Percentiles rank a stretch among this genome's conserved stretches.
These are phyloP conservation scores for Opisthograptis luteolata DNA, from an alignment of 2,888 invertebrate genomes.

Conservation along the genomic window DNA sequence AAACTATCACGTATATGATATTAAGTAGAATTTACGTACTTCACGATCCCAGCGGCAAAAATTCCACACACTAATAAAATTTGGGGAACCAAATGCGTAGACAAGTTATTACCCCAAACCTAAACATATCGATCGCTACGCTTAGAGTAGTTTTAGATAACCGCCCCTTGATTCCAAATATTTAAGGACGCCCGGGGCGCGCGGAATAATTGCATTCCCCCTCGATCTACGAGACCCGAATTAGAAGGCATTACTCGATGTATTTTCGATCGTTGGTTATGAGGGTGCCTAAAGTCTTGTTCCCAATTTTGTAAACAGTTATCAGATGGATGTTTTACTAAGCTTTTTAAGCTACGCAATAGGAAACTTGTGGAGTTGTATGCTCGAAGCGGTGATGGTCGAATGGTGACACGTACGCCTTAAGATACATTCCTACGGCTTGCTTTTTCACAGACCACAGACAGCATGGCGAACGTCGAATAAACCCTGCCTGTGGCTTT, in stretches of 20 bases:
- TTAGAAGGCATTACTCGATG: conserved; percentile 45
- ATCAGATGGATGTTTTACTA: too few relatives aligned
- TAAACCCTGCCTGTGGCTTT: too few relatives aligned
- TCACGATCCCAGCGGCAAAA: background rate
- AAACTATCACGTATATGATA: too few relatives aligned
- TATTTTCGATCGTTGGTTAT: conserved; percentile 29
- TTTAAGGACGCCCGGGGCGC: conserved; percentile 45
- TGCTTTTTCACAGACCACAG: too few relatives aligned
- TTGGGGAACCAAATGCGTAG: conserved; percentile 9
- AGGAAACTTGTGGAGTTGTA: too few relatives aligned
- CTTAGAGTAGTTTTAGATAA: conserved; percentile 44
- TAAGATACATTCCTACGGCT: too few relatives aligned
- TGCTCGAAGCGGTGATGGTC: too few relatives aligned
- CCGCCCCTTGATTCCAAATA: conserved; percentile 48
- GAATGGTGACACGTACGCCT: too few relatives aligned
- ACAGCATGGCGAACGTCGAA: too few relatives aligned
- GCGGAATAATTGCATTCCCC: conserved; percentile 53
- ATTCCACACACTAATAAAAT: background rate
- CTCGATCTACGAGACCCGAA: conserved; percentile 46
- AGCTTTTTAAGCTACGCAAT: too few relatives aligned
- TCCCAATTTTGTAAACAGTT: background rate
- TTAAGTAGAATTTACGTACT: too few relatives aligned
- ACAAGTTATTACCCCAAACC: conserved; percentile 10
- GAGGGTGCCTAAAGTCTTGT: background rate
- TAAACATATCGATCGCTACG: conserved; percentile 29